Conservation (phyloP, 2,888 invertebrate species). For the Eupithecia subumbrata region DNA sequence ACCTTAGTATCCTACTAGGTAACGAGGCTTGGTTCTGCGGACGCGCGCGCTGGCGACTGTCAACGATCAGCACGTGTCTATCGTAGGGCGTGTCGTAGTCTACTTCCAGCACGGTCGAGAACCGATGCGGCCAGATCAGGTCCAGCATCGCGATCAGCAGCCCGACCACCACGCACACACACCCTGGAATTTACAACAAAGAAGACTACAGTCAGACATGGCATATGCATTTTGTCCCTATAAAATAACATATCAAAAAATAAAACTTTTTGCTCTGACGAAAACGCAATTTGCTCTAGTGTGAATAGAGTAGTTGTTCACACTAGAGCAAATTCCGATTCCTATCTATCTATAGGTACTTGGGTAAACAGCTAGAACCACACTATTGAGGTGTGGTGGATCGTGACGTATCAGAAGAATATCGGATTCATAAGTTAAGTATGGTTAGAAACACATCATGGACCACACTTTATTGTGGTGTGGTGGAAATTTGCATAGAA, state of each 20-base stretch:
- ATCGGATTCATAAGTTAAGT: not conserved
- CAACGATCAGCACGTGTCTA: constrained; percentile 95
- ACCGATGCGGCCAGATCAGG: constrained; percentile 94
- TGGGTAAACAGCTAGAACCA: no score
- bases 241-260: no score
- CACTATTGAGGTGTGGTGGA: not conserved
- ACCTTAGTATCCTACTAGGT: constrained; percentile 88
- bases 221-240: not conserved
- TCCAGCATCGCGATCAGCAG: constrained; percentile 90
- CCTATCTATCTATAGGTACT: no score
- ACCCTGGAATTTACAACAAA: constrained; percentile 79
- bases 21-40: constrained; percentile 74
- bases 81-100: constrained; percentile 98
- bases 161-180: constrained; percentile 91
- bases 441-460: not conserved
- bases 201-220: not conserved
- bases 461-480: not conserved
- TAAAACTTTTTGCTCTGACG: no score
- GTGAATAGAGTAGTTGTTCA: no score
- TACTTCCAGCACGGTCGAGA: constrained; percentile 95
- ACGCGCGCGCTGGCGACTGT: constrained; percentile 85
- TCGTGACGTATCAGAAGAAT: not conserved
- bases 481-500: not conserved
- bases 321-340: no score
- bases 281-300: no score